These are phyloP conservation scores for Prorops nasuta DNA, from an alignment of 1,140 invertebrate species.

Conservation along the genomic window DNA sequence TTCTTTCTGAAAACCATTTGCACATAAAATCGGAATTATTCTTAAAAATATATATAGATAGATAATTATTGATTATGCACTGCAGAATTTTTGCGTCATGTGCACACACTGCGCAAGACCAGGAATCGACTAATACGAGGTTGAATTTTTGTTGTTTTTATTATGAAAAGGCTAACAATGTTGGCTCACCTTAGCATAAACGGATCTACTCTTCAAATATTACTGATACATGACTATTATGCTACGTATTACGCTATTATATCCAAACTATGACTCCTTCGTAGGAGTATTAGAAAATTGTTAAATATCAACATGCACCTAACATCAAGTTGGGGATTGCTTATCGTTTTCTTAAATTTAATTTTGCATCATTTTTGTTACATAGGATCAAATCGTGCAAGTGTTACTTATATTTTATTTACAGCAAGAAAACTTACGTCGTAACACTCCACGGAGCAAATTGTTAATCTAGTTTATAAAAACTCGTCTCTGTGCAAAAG, in stretches of 20 bases:
- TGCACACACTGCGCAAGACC: no score
- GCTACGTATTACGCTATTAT: conserved; percentile 18
- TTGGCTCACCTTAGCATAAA: no score
- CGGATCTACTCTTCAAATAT: conserved; percentile 18
- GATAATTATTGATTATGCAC: no score
- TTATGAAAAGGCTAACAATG: no score
- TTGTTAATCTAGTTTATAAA: no score
- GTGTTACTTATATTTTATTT: conserved; percentile 22
- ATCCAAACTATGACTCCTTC: conserved; percentile 16
- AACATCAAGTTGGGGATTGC: conserved; percentile 33
- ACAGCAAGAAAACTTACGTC: conserved; percentile 17
- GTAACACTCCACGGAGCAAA: no score
- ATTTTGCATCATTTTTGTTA: conserved; percentile 21
- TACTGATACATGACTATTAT: conserved; percentile 13
- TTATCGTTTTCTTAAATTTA: conserved; percentile 20
- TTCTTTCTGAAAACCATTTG: no score
- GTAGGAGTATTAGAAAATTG: conserved; percentile 28
- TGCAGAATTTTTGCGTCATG: no score
- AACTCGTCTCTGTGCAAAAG: background rate
- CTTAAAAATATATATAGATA: no score
- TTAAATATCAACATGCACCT: conserved; percentile 36
- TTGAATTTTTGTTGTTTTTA: no score
- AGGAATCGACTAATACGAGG: no score
- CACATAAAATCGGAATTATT: no score
- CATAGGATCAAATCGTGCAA: conserved; percentile 13